Percentiles rank a stretch among this genome's conserved stretches.
These are phyloP conservation scores for Xenopus laevis DNA, from an alignment of 2,113 vertebrate species.

Conservation along the genomic window DNA sequence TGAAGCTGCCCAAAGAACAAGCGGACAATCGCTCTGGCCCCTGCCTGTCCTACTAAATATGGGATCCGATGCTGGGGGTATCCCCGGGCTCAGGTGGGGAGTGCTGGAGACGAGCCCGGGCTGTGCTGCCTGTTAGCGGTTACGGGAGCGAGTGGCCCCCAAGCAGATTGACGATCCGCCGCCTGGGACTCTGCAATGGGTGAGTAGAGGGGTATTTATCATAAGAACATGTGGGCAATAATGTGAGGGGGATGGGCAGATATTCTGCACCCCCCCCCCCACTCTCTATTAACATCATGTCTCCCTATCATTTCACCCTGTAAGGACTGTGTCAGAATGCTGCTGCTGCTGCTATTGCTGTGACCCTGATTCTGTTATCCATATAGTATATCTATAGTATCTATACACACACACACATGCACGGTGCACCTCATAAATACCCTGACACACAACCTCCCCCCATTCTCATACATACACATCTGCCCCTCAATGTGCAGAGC, in stretches of 20 bases:
- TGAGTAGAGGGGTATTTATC: constrained; percentile 24
- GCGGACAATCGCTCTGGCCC: neutral
- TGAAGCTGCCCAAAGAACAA: neutral
- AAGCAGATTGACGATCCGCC: constrained; percentile 27
- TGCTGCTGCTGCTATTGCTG: neutral
- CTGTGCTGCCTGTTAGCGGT: constrained; percentile 7
- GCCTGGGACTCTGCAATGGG: constrained; percentile 40
- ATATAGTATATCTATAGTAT: too few species aligned
- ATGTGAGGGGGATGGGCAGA: constrained; percentile 15
- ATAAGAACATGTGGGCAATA: constrained; percentile 2
- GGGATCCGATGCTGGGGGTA: constrained; percentile 24
- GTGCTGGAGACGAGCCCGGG: constrained; percentile 25
- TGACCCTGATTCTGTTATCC: too few species aligned
- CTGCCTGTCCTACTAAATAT: neutral
- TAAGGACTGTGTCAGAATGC: neutral
- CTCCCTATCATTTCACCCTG: neutral
- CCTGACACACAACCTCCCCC: too few species aligned
- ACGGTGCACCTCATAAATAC: too few species aligned
- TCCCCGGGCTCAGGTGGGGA: constrained; percentile 21
- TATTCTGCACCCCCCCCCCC: constrained; percentile 12
- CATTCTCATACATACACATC: too few species aligned
- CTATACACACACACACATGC: too few species aligned
- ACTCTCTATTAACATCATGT: constrained; percentile 4
- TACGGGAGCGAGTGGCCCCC: neutral
- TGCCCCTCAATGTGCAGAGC: too few species aligned